Base-by-base conservation (phyloP, 2,113 vertebrate species). In the Burhinus bistriatus region DNA sequence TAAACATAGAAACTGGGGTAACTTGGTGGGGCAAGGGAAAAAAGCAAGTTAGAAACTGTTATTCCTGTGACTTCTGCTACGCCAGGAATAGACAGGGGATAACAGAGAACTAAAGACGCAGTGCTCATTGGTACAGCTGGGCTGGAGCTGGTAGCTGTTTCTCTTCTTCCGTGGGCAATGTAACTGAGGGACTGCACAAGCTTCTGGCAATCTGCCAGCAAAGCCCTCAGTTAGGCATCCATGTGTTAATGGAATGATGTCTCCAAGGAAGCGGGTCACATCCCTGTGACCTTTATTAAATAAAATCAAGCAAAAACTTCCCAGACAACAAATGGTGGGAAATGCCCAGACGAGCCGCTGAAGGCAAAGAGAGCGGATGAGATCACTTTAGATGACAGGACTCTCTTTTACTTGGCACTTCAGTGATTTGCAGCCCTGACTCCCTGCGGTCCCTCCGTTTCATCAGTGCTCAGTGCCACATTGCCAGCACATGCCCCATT, bases 381-480 rank as follows among this genome's bases (percentile, higher is more conserved):
- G 42, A 88, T 85, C 49, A 21, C 40, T 91, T 79, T 11, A 7
- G 81, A n/a, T 38, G 54, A 30, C 58, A 88, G 54, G 58, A 32
- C 52, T 85, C 44, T 40, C 38, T 93, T 88, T 59, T 57, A 27
- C 40, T 76, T 87, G 87, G n/a, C 32, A 49, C 17, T 69, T 61
- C 0, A 6, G 30, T 40, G 55, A 26, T 89, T 79, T 87, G 42
- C 44, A 82, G 69, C 76, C 52, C 49, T 0, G 1, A 30, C 40
- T 92, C 36, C 44, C 52, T 49, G 18, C 0, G 3, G 70, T 85
- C 70, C 17, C 70, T 83, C 44, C 0, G 0, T 80, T 92, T 72
- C 55, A 15, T 61, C 66, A 25, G 44, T 22, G 23, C 44, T 78
- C 2, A 2, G 42, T 79, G 90, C 58, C 32, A 19, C 0, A 0